A percentile compares a stretch with the other conserved stretches of the same genome.
Evolutionary conservation across 2,888 invertebrate species (phyloP).

Genomic region (Timandra comae): DNA sequence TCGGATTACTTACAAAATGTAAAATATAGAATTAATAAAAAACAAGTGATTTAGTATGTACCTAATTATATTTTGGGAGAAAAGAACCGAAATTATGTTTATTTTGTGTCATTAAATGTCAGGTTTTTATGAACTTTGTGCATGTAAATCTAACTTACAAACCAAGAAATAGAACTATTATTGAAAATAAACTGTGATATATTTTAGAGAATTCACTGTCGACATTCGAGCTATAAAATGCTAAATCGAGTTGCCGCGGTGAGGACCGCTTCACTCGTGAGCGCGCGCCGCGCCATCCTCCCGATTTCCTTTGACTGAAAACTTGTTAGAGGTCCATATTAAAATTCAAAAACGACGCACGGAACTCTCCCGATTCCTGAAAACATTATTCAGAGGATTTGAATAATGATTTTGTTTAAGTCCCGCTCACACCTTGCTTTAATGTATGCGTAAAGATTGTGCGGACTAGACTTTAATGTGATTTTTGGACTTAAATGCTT

Average conservation of each 20-base stretch:
- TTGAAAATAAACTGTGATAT: too few relatives aligned
- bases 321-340: slow-evolving; percentile 74
- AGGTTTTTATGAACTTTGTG: too few relatives aligned
- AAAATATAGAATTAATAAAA: neutral
- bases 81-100: too few relatives aligned
- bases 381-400: slow-evolving; percentile 75
- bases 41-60: neutral
- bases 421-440: slow-evolving; percentile 50
- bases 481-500: slow-evolving; percentile 74
- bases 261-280: slow-evolving; percentile 34
- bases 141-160: too few relatives aligned
- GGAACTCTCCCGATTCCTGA: slow-evolving; percentile 69
- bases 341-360: slow-evolving; percentile 76
- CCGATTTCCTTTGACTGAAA: slow-evolving; percentile 74
- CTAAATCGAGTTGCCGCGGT: too few relatives aligned
- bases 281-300: slow-evolving; percentile 31
- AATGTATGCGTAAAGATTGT: slow-evolving; percentile 69
- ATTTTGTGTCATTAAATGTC: too few relatives aligned
- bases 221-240: too few relatives aligned
- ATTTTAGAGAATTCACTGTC: too few relatives aligned
- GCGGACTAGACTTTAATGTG: slow-evolving; percentile 59
- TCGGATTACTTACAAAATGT: too few relatives aligned
- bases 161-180: too few relatives aligned
- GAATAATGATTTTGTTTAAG: slow-evolving; percentile 75
- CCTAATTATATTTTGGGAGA: too few relatives aligned